These are phyloP conservation scores for Apocrypta bakeri DNA, from an alignment of 1,140 invertebrate species.

Conservation along the genomic window DNA sequence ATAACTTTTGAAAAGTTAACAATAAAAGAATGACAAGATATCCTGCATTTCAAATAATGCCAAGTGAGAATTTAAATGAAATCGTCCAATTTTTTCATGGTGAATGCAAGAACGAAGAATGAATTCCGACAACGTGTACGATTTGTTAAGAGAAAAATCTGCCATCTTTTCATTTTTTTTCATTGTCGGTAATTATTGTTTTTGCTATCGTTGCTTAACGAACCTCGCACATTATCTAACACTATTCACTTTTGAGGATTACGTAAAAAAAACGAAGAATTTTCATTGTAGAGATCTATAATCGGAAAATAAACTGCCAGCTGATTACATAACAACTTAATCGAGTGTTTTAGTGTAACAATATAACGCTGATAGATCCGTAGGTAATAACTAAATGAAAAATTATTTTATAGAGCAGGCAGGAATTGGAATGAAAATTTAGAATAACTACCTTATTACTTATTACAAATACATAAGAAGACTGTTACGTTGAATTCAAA, in stretches of 20 bases:
- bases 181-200: background rate
- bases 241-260: conserved; percentile 18
- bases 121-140: conserved; percentile 7
- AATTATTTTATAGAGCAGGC: conserved; percentile 9
- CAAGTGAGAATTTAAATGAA: conserved; percentile 8
- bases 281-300: background rate
- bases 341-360: conserved; percentile 77
- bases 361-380: conserved; percentile 75
- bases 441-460: conserved; percentile 16
- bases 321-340: conserved; percentile 52
- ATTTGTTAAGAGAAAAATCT: conserved; percentile 15
- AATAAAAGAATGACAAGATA: background rate
- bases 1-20: conserved; percentile 24
- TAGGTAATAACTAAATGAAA: background rate
- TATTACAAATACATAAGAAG: conserved; percentile 35
- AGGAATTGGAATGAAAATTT: conserved; percentile 31
- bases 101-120: conserved; percentile 1
- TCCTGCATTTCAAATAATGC: conserved; percentile 8
- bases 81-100: conserved; percentile 25
- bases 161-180: conserved; percentile 17
- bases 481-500: conserved; percentile 43
- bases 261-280: background rate
- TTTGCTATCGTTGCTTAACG: conserved; percentile 23
- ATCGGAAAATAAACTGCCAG: conserved; percentile 42
- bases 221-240: conserved; percentile 33